These are phyloP conservation scores for Coracias cyanogaster DNA, from an alignment of 2,797 vertebrate species.

Conservation along the genomic window DNA sequence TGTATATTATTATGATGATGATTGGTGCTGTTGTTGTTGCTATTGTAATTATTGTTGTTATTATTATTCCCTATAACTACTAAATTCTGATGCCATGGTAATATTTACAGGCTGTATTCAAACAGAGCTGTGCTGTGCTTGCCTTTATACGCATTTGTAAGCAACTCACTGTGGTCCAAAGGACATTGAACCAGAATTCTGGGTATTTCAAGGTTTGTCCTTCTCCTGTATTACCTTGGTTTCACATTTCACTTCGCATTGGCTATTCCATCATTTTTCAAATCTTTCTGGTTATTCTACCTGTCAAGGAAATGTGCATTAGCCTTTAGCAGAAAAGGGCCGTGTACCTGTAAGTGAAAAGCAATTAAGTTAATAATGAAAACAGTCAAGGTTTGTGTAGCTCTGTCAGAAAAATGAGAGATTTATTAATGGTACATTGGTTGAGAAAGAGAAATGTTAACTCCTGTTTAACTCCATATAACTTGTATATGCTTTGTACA, in stretches of 20 bases:
- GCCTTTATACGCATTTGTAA: not conserved
- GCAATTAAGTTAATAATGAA: conserved; percentile 56
- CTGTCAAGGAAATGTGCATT: conserved; percentile 17
- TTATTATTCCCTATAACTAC: not conserved
- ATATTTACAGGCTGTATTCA: not conserved
- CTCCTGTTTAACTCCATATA: not conserved
- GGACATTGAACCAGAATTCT: not conserved
- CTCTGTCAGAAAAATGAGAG: conserved; percentile 34
- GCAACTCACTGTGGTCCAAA: not conserved
- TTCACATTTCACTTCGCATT: conserved; percentile 28
- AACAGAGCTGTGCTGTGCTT: not conserved
- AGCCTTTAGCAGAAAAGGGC: conserved; percentile 1
- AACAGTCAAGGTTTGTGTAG: conserved; percentile 31
- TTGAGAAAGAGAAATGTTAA: not conserved
- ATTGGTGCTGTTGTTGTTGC: not conserved
- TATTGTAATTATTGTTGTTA: not conserved
- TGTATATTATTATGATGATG: not conserved
- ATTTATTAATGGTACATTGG: conserved; percentile 24
- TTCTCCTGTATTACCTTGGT: not conserved
- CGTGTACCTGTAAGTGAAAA: conserved; percentile 27
- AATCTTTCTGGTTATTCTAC: not conserved
- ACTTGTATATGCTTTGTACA: not conserved
- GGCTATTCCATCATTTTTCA: conserved; percentile 28
- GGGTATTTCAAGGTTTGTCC: not conserved
- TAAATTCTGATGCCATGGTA: not conserved